phyloP scores from a whole-genome alignment of 64 coral and sea anemone genomes.

The Montipora foliosa region DNA sequence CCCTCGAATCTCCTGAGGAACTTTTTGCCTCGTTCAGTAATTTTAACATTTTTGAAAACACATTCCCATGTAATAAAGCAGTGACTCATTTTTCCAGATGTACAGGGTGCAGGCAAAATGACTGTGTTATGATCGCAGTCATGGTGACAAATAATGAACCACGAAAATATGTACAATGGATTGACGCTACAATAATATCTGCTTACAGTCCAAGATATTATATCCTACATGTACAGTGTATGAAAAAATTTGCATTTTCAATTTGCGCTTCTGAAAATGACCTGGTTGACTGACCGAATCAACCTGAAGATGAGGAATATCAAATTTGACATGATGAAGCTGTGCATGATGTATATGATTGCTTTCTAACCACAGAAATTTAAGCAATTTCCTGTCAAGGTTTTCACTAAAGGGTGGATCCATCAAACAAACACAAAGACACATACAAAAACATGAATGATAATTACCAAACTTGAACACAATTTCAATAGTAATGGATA shows the following conservation, averaged over 20 bases:
- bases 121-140: too few relatives aligned
- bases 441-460: too few relatives aligned
- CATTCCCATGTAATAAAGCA: too few relatives aligned
- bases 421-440: neutral
- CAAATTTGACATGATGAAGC: neutral
- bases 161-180: too few relatives aligned
- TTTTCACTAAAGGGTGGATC: neutral
- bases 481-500: neutral
- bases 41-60: too few relatives aligned
- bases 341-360: slow-evolving; percentile 6
- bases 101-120: too few relatives aligned
- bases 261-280: neutral
- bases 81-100: too few relatives aligned
- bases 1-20: too few relatives aligned
- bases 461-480: neutral
- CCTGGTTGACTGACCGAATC: neutral
- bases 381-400: slow-evolving; percentile 2
- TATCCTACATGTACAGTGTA: neutral
- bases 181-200: too few relatives aligned
- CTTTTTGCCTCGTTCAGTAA: too few relatives aligned
- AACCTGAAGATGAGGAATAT: neutral
- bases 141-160: too few relatives aligned
- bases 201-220: too few relatives aligned
- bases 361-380: slow-evolving; percentile 29
- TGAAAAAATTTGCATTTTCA: slow-evolving; percentile 2